phyloP scores from a whole-genome alignment of 1,140 invertebrate species.

The Drosophila ohnishii region DNA sequence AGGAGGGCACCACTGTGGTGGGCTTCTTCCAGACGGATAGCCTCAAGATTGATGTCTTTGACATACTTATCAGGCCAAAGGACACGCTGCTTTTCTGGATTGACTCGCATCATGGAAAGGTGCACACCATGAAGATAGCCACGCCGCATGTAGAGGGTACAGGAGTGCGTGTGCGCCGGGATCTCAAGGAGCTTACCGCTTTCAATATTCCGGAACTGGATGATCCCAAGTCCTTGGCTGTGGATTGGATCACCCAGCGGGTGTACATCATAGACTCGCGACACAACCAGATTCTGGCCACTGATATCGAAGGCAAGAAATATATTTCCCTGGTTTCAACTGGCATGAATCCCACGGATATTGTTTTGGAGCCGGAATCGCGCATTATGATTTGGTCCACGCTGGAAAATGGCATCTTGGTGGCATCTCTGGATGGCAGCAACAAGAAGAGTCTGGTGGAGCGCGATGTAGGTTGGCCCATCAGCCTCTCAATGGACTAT shows the following conservation, averaged over 20 bases:
- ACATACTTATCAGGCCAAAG: slow-evolving; percentile 83
- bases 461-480: slow-evolving; percentile 86
- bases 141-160: slow-evolving; percentile 67
- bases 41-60: slow-evolving; percentile 85
- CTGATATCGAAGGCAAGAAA: slow-evolving; percentile 85
- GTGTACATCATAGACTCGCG: slow-evolving; percentile 90
- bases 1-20: slow-evolving; percentile 83
- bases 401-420: slow-evolving; percentile 85
- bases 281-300: slow-evolving; percentile 85
- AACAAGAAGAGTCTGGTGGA: slow-evolving; percentile 85
- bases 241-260: slow-evolving; percentile 90
- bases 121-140: slow-evolving; percentile 81
- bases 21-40: slow-evolving; percentile 79
- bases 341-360: slow-evolving; percentile 84
- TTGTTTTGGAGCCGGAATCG: slow-evolving; percentile 87
- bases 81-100: slow-evolving; percentile 85
- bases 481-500: slow-evolving; percentile 88
- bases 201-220: slow-evolving; percentile 80
- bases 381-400: slow-evolving; percentile 83
- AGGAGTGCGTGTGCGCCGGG: slow-evolving; percentile 58
- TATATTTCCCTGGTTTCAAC: slow-evolving; percentile 85
- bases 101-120: slow-evolving; percentile 84
- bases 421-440: slow-evolving; percentile 87
- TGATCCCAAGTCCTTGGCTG: slow-evolving; percentile 88
- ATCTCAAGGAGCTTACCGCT: slow-evolving; percentile 76